Evolutionary conservation across 2,888 invertebrate species (phyloP), one percentile per base, ranked within the genome.

Genomic region (Lacanobia oleracea): DNA sequence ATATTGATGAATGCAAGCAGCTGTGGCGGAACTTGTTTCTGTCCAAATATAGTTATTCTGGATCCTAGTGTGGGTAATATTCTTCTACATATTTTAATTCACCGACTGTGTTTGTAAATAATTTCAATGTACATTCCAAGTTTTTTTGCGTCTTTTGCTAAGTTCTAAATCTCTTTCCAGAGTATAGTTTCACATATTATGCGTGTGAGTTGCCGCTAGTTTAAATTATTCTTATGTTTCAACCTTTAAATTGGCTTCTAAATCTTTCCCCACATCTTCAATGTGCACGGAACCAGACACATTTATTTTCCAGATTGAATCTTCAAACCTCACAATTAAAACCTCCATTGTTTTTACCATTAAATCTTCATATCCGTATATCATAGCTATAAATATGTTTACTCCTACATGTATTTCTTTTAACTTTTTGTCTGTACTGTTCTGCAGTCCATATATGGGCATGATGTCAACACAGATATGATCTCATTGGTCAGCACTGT

Each of bases 381-480:
- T 77, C 75, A 69, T 67, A 64, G 57, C 79, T 75, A 61, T 75
- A 66, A 60, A 75, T 70, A 61, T 73, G 65, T 70, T 61, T 65
- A 79, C 81, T 77, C 83, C 85, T 79, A 81, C 85, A 63, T 72
- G 51, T 69, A 63, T 67, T 63, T 68, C 67, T 79, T 77, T 75
- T 57, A 70, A 68, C n/a, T 79, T 82, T 81, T 84, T 84, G 75
- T 68, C 45, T 50, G 16, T 23, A 61, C n/a, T 48, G 67, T 65
- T 74, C 69, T 65, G 81, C 56, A 84, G 77, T 65, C 86, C 87
- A 76, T 87, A 81, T 78, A 85, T 71, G 87, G 87, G 64, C 62
- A 82, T 89, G 89, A 89, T 89, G 85, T 88, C 88, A 89, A 88
- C 82, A 48, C 53, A 45, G 56, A 70, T 59, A 83, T 89, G 89